Percentiles rank a stretch among this genome's conserved stretches.
phyloP scores from a whole-genome alignment of 1,140 invertebrate genomes.

The Sitobion miscanthi region DNA sequence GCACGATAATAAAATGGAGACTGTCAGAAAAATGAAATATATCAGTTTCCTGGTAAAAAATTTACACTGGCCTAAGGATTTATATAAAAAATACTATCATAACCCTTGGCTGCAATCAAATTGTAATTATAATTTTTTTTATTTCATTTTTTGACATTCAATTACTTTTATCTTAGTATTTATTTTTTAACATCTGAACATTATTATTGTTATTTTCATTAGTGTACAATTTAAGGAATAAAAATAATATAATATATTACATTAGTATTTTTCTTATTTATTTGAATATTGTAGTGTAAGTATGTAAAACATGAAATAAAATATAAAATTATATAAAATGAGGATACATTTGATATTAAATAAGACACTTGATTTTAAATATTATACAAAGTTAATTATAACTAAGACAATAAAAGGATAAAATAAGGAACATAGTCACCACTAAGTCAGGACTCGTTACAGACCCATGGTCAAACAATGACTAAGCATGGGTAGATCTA shows the following conservation, averaged over 20 bases:
- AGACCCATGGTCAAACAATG: too few relatives aligned
- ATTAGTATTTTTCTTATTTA: too few relatives aligned
- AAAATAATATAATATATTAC: too few relatives aligned
- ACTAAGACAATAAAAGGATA: not conserved
- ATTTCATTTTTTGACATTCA: not conserved
- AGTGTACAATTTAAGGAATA: too few relatives aligned
- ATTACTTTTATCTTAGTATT: not conserved
- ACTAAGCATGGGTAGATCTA: too few relatives aligned
- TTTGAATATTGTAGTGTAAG: not conserved
- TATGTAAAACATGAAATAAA: not conserved
- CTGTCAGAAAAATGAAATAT: conserved; percentile 39
- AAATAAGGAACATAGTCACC: not conserved
- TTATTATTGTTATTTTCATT: not conserved
- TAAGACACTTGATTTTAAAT: not conserved
- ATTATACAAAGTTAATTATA: not conserved
- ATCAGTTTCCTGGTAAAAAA: not conserved
- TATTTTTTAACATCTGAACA: not conserved
- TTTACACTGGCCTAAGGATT: not conserved
- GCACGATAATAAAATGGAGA: conserved; percentile 20
- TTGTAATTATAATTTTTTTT: not conserved
- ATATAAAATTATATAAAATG: not conserved
- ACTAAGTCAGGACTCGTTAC: too few relatives aligned
- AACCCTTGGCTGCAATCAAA: not conserved
- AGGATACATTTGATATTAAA: not conserved
- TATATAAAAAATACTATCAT: not conserved